Conservation (phyloP, 2,888 invertebrate species). For the Pycnomerus fuliginosus region DNA sequence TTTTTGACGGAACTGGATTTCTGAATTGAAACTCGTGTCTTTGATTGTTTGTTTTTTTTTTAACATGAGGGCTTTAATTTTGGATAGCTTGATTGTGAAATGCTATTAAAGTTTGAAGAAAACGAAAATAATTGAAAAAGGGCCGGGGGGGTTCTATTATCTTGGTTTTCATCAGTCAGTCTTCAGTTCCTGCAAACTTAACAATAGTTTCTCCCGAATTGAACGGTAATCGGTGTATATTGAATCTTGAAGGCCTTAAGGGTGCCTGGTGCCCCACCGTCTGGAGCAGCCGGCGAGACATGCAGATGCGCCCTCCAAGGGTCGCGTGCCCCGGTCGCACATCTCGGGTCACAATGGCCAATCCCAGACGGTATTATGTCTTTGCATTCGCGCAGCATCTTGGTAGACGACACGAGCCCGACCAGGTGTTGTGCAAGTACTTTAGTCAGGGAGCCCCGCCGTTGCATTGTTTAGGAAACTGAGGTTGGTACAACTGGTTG, state of each 20-base stretch:
- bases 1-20: no score
- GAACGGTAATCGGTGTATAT: no score
- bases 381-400: slow-evolving; percentile 23
- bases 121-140: no score
- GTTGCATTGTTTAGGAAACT: slow-evolving; percentile 24
- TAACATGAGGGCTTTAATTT: no score
- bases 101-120: no score
- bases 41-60: no score
- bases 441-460: slow-evolving; percentile 24
- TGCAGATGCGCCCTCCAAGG: slow-evolving; percentile 18
- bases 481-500: slow-evolving; percentile 29
- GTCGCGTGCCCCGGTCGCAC: slow-evolving; percentile 22
- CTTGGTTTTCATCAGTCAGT: no score
- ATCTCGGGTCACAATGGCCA: slow-evolving; percentile 16
- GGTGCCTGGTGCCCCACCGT: neutral
- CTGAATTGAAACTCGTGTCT: no score
- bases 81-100: no score
- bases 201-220: no score
- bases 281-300: slow-evolving; percentile 12
- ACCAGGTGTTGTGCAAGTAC: slow-evolving; percentile 30
- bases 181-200: no score
- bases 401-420: slow-evolving; percentile 31
- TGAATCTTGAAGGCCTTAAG: slow-evolving; percentile 6
- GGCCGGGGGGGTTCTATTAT: no score
- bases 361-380: slow-evolving; percentile 34